These are phyloP conservation scores for Sweltsa coloradensis DNA, from an alignment of 1,140 invertebrate species.

Conservation along the genomic window DNA sequence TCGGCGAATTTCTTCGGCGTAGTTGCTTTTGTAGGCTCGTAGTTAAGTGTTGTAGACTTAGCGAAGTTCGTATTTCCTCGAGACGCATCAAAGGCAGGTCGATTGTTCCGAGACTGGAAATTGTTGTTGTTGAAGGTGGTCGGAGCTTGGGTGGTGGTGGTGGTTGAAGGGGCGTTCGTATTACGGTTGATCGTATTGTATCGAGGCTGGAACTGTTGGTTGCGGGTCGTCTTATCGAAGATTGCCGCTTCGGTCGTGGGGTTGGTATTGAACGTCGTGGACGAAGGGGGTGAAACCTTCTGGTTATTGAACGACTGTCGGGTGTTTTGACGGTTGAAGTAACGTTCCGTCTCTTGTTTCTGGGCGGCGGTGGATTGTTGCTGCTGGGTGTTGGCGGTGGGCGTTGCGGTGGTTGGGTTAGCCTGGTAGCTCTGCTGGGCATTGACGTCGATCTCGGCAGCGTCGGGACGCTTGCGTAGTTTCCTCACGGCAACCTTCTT, in stretches of 20 bases:
- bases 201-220: constrained; percentile 14
- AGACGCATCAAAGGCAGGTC: no score
- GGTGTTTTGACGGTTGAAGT: no score
- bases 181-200: constrained; percentile 22
- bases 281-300: no score
- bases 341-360: no score
- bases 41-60: no score
- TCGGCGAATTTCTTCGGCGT: no score
- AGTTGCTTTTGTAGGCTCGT: no score
- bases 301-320: no score
- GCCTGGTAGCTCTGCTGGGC: background rate
- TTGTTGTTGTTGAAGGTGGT: constrained; percentile 3
- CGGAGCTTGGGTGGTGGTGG: constrained; percentile 18
- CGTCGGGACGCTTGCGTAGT: constrained; percentile 6
- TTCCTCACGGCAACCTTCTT: constrained; percentile 12
- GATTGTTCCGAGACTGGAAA: no score
- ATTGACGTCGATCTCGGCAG: background rate
- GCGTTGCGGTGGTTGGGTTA: constrained; percentile 18
- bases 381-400: constrained; percentile 22
- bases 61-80: no score
- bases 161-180: constrained; percentile 14
- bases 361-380: no score
- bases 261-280: constrained; percentile 22
- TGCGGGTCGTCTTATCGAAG: constrained; percentile 15
- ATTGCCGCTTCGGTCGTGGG: no score